Evolutionary conservation across 2,113 vertebrate species (phyloP).

Genomic region (Parotia lawesii): DNA sequence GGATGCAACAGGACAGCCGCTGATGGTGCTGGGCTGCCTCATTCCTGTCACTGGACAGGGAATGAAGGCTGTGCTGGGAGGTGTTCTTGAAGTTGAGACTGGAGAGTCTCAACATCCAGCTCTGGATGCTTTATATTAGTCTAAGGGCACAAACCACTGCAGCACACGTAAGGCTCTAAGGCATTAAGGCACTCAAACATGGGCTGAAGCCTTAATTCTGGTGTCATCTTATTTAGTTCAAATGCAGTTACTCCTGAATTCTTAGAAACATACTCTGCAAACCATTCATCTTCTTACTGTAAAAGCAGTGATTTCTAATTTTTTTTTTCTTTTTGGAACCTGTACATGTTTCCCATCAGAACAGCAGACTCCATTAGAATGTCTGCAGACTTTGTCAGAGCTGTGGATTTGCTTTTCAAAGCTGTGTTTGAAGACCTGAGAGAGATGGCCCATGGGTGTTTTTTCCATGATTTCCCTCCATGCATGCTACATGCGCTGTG

Average conservation of each 20-base stretch:
- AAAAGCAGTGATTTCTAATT: not conserved
- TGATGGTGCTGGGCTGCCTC: not conserved
- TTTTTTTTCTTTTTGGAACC: not conserved
- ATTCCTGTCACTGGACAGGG: not conserved
- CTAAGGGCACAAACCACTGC: not conserved
- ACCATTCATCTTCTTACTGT: not conserved
- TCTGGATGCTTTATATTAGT: not conserved
- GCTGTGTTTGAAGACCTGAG: not conserved
- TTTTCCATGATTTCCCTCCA: not conserved
- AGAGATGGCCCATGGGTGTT: not conserved
- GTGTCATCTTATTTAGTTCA: not conserved
- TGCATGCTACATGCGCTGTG: rapidly evolving
- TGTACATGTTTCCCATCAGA: not conserved
- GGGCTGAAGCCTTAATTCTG: not conserved
- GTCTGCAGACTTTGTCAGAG: not conserved
- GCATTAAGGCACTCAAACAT: not conserved
- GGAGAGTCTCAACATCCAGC: not conserved
- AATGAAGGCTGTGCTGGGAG: not conserved
- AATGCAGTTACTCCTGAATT: not conserved
- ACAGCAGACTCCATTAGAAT: not conserved
- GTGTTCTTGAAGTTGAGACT: not conserved
- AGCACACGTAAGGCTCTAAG: not conserved
- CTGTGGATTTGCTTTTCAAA: not conserved
- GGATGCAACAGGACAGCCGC: rapidly evolving
- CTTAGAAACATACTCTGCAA: not conserved